Conservation (phyloP, 2,113 vertebrate genomes). For the Falcunculus frontatus region DNA sequence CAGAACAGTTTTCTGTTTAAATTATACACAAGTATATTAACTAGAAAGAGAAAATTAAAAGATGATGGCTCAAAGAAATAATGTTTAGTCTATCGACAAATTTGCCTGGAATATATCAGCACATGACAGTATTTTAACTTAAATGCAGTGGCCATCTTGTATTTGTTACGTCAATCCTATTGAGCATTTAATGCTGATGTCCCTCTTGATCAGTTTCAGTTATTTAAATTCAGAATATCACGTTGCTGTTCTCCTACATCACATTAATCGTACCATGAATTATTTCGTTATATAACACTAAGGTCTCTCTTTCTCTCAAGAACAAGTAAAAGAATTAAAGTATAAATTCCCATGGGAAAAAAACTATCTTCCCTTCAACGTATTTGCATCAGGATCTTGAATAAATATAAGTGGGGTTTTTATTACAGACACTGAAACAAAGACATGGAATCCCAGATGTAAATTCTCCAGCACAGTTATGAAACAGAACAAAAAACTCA, state of each 20-base stretch:
- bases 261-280: slow-evolving; percentile 68
- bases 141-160: slow-evolving; percentile 63
- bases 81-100: slow-evolving; percentile 71
- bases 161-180: slow-evolving; percentile 55
- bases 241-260: slow-evolving; percentile 60
- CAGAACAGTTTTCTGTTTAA: slow-evolving; percentile 79
- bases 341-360: background rate
- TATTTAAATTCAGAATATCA: slow-evolving; percentile 69
- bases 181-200: slow-evolving; percentile 60
- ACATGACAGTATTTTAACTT: slow-evolving; percentile 40
- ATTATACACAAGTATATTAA: slow-evolving; percentile 80
- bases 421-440: slow-evolving; percentile 45
- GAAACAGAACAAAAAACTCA: background rate
- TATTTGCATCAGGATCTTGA: slow-evolving; percentile 33
- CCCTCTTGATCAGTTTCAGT: slow-evolving; percentile 61
- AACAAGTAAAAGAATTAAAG: slow-evolving; percentile 26
- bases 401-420: slow-evolving; percentile 18
- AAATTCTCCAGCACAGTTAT: background rate
- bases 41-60: slow-evolving; percentile 78
- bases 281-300: slow-evolving; percentile 63
- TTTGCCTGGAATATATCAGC: slow-evolving; percentile 65
- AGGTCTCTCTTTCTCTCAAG: slow-evolving; percentile 41
- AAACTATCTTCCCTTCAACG: slow-evolving; percentile 22
- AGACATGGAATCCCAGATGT: slow-evolving; percentile 6
- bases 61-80: slow-evolving; percentile 73